A percentile compares a stretch with the other conserved stretches of the same genome.
Evolutionary conservation across 2,113 vertebrate genomes (phyloP).

Genomic region (Arizona elegans): DNA sequence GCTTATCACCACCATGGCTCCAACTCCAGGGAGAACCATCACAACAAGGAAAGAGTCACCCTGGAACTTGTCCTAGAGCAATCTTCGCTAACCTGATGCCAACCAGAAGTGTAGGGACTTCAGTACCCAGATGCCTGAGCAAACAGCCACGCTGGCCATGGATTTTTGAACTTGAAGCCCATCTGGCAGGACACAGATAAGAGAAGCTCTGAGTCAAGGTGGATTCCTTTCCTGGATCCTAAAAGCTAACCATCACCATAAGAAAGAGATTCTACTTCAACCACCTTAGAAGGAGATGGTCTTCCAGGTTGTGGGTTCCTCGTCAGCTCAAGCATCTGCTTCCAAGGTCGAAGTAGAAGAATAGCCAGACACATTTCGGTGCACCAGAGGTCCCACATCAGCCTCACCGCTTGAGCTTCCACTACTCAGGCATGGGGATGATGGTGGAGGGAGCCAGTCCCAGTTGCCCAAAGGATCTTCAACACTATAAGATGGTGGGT

Average conservation of each 20-base stretch:
- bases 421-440: background rate
- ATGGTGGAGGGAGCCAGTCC: background rate
- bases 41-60: background rate
- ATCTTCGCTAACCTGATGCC: background rate
- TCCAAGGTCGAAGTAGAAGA: background rate
- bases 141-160: background rate
- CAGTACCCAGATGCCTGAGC: background rate
- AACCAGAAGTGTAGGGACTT: background rate
- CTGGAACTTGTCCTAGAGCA: background rate
- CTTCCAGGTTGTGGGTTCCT: background rate
- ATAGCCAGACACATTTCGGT: background rate
- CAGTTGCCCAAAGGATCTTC: background rate
- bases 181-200: background rate
- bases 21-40: background rate
- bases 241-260: background rate
- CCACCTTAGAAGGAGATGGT: background rate
- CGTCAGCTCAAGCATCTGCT: background rate
- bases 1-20: background rate
- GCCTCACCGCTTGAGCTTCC: background rate
- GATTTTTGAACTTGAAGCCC: background rate
- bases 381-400: background rate
- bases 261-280: background rate
- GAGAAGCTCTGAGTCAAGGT: background rate
- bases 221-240: background rate
- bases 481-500: background rate